Base-by-base conservation (phyloP, 2,797 vertebrate genomes). In the Enteromius paludinosus region DNA sequence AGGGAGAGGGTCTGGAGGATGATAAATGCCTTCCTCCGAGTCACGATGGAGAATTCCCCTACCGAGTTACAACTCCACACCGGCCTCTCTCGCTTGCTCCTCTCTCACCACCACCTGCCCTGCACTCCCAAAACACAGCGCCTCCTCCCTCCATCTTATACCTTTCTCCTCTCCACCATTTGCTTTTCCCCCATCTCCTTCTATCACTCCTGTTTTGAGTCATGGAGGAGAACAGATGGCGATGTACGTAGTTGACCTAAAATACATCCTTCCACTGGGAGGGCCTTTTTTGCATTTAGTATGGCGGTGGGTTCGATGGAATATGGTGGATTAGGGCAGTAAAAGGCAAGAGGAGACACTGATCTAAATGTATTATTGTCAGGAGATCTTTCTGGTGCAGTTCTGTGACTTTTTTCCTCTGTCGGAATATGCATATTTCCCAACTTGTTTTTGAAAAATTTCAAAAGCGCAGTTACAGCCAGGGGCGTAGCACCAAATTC, bases 171-270 rank as follows among this genome's bases (percentile, higher is more conserved):
- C 41, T 68, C 64, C 71, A 61, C 66, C 52, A 71, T 68, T 78
- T 75, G 38, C 25, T 43, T 38, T 59, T 23, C 52, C 41, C 56
- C 68, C 25, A 23, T 69, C 54, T 75, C 28, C 54, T 45, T 62
- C 72, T 52, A 35, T 78, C 43, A 66, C n/a, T 80, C 70, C 41
- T 76, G 8, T 35, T 79, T 52, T n/a, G 28, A 66, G 45, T 83
- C 71, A 87, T 88, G 86, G 69, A 90, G 88, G 75, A 78, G 89
- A 93, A 91, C 92, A 93, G 91, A 93, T 93, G 92, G 92, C 87
- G 88, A 88, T 89, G 90, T 87, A 87, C 91, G 91, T 88, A 90
- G 86, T 89, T 91, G 92, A 93, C 92, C 93, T 93, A 92, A 92
- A 93, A 93, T 87, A 88, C 87, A 84, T 89, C 61, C 66, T 41